Percentiles rank a stretch among this genome's conserved stretches.
These are phyloP conservation scores for Muscidifurax raptorellus DNA, from an alignment of 1,140 invertebrate species.

Conservation along the genomic window DNA sequence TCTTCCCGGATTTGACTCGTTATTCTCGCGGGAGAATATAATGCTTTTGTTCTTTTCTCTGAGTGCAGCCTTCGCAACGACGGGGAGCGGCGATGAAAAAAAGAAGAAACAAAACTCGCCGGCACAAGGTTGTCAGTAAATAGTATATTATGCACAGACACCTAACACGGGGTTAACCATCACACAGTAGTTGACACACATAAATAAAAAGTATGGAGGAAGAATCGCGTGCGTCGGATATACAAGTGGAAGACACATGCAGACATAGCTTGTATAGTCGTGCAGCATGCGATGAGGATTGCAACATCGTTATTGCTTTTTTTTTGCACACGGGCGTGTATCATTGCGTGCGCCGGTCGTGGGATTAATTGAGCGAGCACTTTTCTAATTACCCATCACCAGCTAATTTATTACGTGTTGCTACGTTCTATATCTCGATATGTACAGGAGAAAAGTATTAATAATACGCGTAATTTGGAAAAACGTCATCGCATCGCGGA, in stretches of 20 bases:
- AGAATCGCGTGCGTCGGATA: neutral
- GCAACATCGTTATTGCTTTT: neutral
- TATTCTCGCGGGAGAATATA: neutral
- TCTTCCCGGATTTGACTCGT: too few species aligned
- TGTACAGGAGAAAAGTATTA: neutral
- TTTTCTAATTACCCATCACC: conserved; percentile 45
- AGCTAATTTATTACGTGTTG: neutral
- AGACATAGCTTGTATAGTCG: neutral
- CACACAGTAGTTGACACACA: neutral
- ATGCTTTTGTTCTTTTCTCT: conserved; percentile 38
- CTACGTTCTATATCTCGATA: neutral
- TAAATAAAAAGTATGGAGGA: neutral
- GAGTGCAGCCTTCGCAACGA: conserved; percentile 33
- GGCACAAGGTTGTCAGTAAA: too few species aligned
- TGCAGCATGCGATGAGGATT: conserved; percentile 12
- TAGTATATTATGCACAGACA: too few species aligned
- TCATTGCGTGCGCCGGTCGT: neutral
- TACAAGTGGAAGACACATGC: neutral
- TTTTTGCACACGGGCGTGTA: neutral
- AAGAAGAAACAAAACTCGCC: too few species aligned
- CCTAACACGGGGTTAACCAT: neutral
- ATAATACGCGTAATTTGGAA: neutral
- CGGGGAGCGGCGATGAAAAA: too few species aligned
- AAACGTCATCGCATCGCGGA: neutral
- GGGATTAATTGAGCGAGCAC: neutral